Evolutionary conservation across 2,888 invertebrate genomes (phyloP).

Genomic region (Acrocyrtus sp.): DNA sequence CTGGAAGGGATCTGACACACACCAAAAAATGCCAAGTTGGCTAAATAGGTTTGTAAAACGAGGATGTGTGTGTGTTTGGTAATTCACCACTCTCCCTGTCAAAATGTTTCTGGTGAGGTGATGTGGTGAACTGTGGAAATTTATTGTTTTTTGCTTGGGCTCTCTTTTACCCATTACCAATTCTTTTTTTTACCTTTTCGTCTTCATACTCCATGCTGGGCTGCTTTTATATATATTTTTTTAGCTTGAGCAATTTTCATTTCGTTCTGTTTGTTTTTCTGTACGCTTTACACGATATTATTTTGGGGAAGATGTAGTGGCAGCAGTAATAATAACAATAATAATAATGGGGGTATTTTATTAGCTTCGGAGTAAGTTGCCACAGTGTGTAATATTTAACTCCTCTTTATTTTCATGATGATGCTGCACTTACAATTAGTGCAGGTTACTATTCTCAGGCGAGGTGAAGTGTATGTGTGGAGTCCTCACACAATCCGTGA

Average conservation of each 20-base stretch:
- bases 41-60: constrained; percentile 12
- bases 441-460: constrained; percentile 12
- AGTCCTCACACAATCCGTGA: constrained; percentile 52
- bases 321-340: too few species aligned
- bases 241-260: too few species aligned
- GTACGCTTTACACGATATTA: too few species aligned
- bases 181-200: too few species aligned
- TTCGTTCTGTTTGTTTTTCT: background rate
- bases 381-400: background rate
- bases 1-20: too few species aligned
- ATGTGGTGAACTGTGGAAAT: constrained; percentile 4
- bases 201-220: constrained; percentile 46
- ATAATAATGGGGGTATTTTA: background rate
- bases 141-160: too few species aligned
- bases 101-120: constrained; percentile 44
- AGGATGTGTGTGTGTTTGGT: background rate
- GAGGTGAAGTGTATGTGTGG: constrained; percentile 52
- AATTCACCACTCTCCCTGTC: constrained; percentile 41
- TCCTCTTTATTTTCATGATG: background rate
- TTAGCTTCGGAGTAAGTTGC: background rate
- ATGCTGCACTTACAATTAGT: constrained; percentile 1
- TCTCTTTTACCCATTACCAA: too few species aligned
- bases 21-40: too few species aligned
- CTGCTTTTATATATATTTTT: constrained; percentile 16
- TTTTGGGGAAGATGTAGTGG: background rate